Conservation (phyloP, 64 coral and sea anemone genomes). For the Acropora tenuis region DNA sequence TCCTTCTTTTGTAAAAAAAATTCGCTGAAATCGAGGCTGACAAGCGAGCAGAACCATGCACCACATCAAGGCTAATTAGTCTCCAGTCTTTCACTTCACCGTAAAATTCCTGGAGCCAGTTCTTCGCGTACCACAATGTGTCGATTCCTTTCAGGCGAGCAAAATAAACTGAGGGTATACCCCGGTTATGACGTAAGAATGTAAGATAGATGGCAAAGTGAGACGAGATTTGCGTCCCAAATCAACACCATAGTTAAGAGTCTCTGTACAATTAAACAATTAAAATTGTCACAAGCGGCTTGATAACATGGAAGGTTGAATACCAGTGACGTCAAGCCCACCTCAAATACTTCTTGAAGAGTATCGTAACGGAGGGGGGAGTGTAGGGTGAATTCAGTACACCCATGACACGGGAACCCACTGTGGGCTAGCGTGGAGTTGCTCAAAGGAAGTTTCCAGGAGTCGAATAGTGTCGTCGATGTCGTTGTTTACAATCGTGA, state of each 20-base stretch:
- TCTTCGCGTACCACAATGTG: not conserved
- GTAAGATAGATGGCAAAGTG: not conserved
- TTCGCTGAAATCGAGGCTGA: not conserved
- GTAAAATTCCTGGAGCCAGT: not conserved
- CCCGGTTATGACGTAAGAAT: not conserved
- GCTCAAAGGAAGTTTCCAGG: constrained; percentile 73
- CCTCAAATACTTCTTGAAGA: not conserved
- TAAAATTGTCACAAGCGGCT: not conserved
- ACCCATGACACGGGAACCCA: constrained; percentile 94
- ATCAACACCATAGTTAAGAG: not conserved
- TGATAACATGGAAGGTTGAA: not conserved
- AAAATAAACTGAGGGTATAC: not conserved
- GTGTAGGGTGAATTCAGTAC: constrained; percentile 36
- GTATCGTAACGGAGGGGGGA: not conserved
- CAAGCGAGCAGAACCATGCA: not conserved
- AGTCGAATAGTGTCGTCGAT: constrained; percentile 88
- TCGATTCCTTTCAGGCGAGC: not conserved
- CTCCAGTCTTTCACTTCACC: not conserved
- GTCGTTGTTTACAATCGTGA: constrained; percentile 91
- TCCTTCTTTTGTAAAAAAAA: not conserved
- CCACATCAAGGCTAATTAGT: not conserved
- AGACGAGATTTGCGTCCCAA: not conserved
- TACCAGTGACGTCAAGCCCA: not conserved
- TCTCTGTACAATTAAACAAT: constrained; percentile 11
- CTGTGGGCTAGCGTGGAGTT: constrained; percentile 60